Evolutionary conservation across 1,140 invertebrate genomes (phyloP).

Genomic region (Drosophila serrata): DNA sequence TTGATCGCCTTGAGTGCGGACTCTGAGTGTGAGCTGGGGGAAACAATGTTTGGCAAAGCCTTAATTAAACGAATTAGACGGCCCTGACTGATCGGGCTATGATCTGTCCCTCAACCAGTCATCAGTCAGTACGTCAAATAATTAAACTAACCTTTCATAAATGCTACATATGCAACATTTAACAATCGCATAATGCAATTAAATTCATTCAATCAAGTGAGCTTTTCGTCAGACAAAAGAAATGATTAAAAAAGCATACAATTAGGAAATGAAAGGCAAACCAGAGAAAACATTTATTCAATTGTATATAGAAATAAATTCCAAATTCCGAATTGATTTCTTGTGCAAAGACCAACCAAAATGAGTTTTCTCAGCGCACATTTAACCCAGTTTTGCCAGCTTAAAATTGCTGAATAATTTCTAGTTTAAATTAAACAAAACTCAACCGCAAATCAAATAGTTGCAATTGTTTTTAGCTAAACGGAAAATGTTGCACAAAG

Average conservation of each 20-base stretch:
- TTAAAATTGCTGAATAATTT: slow-evolving; percentile 16
- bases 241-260: neutral
- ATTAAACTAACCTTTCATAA: slow-evolving; percentile 17
- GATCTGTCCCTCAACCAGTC: slow-evolving; percentile 12
- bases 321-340: neutral
- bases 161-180: slow-evolving; percentile 1
- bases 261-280: neutral
- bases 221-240: neutral
- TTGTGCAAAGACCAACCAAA: neutral
- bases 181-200: slow-evolving; percentile 11
- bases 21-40: slow-evolving; percentile 15
- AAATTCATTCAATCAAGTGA: neutral
- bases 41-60: slow-evolving; percentile 31
- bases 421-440: slow-evolving; percentile 20
- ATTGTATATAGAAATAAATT: neutral
- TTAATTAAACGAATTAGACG: slow-evolving; percentile 58
- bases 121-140: slow-evolving; percentile 12
- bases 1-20: slow-evolving; percentile 30
- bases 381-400: slow-evolving; percentile 11
- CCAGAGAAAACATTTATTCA: neutral
- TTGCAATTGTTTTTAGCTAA: slow-evolving; percentile 11
- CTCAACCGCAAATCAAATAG: slow-evolving; percentile 31
- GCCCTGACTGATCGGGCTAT: slow-evolving; percentile 21
- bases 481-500: neutral
- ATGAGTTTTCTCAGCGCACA: slow-evolving; percentile 1